Evolutionary conservation across 1,140 invertebrate species (phyloP), one percentile per base, ranked within the genome.

Genomic region (Piezodorus guildinii): DNA sequence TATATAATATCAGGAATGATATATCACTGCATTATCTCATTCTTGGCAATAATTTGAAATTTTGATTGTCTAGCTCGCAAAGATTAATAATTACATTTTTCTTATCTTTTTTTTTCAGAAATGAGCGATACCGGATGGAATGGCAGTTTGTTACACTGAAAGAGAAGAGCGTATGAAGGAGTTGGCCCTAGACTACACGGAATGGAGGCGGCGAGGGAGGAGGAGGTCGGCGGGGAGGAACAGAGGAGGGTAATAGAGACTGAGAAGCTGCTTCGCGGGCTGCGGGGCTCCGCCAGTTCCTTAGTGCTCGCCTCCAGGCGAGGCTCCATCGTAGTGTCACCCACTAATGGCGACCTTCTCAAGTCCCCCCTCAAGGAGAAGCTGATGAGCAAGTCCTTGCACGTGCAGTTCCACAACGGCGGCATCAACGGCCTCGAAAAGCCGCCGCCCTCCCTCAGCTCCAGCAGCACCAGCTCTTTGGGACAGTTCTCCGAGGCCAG

Each of bases 401-500:
- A 67, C 27, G 66, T 66, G 2, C 58, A 67, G 56, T 65, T 65
- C 30, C 60, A 58, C 23, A 62, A 52, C 17, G 60, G 17, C 23
- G 44, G 43, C 17, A 30, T 62, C 60, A 56, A 46, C 63, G 14
- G 52, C 16, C 23, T 45, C 21, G 56, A 60, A 14, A 25, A 44
- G 14, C 46, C 62, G 43, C 49, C 43, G n/a, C 44, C 58, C 9
- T 64, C 58, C 21, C 30, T 52, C 17, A 60, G 62, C 15, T 65
- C 65, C 10, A 60, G 62, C 12, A 44, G 54, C 16, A 59, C 60
- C 21, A 45, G 23, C 23, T 62, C 65, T 12, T 17, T 66, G 15
- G 62, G 34, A 27, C 56, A 43, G 3, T 49, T 75, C 44, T 77
- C 83, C 0, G 85, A 86, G 70, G 79, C 82, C 16, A 17, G 81